Evolutionary conservation across 2,113 vertebrate genomes (phyloP), one percentile per base, ranked within the genome.

Genomic region (Cyanoderma ruficeps): DNA sequence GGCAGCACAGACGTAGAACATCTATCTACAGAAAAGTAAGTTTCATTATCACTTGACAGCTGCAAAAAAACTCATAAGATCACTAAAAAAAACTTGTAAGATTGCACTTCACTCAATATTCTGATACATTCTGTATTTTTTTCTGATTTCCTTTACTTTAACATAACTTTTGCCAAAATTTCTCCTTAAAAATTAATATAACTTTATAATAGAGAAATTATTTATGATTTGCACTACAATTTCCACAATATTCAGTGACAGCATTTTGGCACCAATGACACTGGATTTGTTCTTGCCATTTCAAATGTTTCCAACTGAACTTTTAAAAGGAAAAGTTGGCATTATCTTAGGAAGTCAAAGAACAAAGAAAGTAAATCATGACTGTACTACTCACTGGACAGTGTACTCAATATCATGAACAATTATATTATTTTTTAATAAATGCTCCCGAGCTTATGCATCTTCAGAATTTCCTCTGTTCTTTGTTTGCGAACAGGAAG

Each of bases 401-500:
- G 25, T 0, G 0, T 25, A 81, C 72, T 95, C 75, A 41, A 76
- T 75, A 86, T 89, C n/a, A 41, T 0, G 3, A 94, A 95, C 60
- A 93, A 89, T 52, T 42, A 69, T 27, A 60, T 41, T 89, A 64
- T 74, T 95, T 90, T 93, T 94, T 68, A 92, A 65, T 33, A 59
- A 96, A 94, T 53, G 74, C 49, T 94, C 67, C 77, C 65, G 91
- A 89, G 59, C n/a, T 89, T 57, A 52, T 0, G 2, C 56, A 86
- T 94, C 56, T 96, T 86, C 60, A 81, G 49, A 88, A 55, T 83
- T 95, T 94, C 94, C 96, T 86, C 76, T 75, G 63, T 39, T 93
- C 71, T 95, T 96, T 96, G 72, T 93, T 81, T 93, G 81, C 49
- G 81, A 77, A 67, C 68, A 95, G 92, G 88, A 97, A 93, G 61